These are phyloP conservation scores for Pangasius sanitwongsei DNA, from an alignment of 2,797 vertebrate genomes.

Conservation along the genomic window DNA sequence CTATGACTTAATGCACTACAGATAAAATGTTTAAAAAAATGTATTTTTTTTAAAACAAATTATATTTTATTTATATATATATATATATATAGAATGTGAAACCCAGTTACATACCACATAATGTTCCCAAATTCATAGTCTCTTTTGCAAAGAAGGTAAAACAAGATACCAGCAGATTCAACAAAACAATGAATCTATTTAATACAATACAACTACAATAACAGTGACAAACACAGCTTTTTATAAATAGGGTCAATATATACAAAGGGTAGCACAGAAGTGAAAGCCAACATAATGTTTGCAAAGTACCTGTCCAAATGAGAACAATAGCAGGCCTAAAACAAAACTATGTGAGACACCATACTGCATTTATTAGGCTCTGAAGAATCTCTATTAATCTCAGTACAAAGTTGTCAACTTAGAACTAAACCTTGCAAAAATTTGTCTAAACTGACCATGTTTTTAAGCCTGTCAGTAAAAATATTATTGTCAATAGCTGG, in stretches of 20 bases:
- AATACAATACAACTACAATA: neutral
- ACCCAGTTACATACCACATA: slow-evolving; percentile 6
- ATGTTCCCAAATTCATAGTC: neutral
- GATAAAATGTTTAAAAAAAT: neutral
- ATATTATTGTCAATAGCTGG: neutral
- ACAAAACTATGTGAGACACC: neutral
- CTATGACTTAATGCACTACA: neutral
- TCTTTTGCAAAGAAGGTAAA: neutral
- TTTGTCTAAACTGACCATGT: neutral
- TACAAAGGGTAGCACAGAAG: neutral
- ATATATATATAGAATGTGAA: neutral
- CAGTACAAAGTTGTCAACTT: neutral
- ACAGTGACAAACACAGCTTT: neutral
- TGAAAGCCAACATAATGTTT: neutral
- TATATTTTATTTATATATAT: neutral
- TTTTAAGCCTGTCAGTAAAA: neutral
- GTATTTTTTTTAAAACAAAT: neutral
- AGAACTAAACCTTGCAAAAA: neutral
- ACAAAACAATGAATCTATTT: neutral
- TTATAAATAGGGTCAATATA: slow-evolving; percentile 29
- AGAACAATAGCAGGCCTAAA: neutral
- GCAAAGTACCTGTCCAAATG: neutral
- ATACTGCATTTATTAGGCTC: neutral
- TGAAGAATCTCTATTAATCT: neutral
- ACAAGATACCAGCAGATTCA: slow-evolving; percentile 6